phyloP scores from a whole-genome alignment of 1,140 invertebrate species.

The Battus philenor region DNA sequence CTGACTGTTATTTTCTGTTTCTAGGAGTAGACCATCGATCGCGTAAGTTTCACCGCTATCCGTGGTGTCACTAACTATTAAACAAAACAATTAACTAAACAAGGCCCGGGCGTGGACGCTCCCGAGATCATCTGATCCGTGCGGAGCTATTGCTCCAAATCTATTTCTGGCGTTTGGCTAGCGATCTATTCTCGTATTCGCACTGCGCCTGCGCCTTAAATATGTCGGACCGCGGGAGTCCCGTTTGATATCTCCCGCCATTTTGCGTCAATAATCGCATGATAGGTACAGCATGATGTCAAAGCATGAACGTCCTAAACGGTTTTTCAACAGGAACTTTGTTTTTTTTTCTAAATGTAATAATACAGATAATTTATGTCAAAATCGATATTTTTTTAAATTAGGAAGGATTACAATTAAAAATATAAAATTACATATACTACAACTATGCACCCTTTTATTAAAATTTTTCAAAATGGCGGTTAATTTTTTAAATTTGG shows the following conservation, averaged over 20 bases:
- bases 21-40: constrained; percentile 77
- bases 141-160: too few relatives aligned
- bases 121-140: constrained; percentile 23
- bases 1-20: constrained; percentile 76
- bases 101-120: constrained; percentile 50
- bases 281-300: constrained; percentile 37
- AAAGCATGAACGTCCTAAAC: constrained; percentile 51
- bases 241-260: constrained; percentile 31
- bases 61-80: constrained; percentile 72
- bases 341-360: too few relatives aligned
- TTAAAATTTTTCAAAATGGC: too few relatives aligned
- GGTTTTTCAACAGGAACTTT: too few relatives aligned
- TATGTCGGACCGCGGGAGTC: constrained; percentile 56
- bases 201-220: constrained; percentile 59
- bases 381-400: too few relatives aligned
- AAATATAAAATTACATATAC: too few relatives aligned
- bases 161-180: constrained; percentile 55
- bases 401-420: too few relatives aligned
- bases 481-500: too few relatives aligned
- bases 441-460: too few relatives aligned
- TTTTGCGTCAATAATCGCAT: constrained; percentile 48
- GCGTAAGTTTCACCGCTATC: constrained; percentile 76
- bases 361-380: too few relatives aligned
- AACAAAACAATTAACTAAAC: constrained; percentile 58
- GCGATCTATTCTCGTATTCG: constrained; percentile 55